Evolutionary conservation across 1,140 invertebrate genomes (phyloP), one percentile per base, ranked within the genome.

Genomic region (Penaeus indicus): DNA sequence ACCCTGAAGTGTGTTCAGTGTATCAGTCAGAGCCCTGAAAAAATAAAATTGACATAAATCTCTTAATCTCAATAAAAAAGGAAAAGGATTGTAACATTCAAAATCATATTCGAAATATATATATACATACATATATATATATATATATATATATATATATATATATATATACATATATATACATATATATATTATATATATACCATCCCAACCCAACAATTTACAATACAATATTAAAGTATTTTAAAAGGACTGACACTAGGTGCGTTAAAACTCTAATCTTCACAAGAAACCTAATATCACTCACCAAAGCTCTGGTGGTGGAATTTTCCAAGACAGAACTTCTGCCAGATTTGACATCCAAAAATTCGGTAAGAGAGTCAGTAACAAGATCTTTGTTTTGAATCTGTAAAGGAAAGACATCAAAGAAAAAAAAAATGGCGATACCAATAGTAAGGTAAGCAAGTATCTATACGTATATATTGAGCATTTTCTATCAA

Each of bases 1-100:
- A 13, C 86, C 86, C 69, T 88, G 86, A 1, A 88, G 64, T 13
- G 79, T 75, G 38, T 88, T 88, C 19, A 88, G 32, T 27, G 75
- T 42, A 77, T 88, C 86, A 8, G 86, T 88, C 7, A 75, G 27
- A 22, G 79, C 80, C 86, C 86, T 88, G 86, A 2, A 47, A 61
- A 47, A 75, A 5, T 10, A 19, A 0, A n/a, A n/a, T n/a, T n/a
- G n/a, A 13, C 21, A 27, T n/a, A 16, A 72, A 18, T 72, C 32
- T 32, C 32, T n/a, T 72, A 13, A 22, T 72, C 32, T 72, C 18
- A 13, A 22, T 69, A 13, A n/a, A n/a, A n/a, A n/a, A 22, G 16
- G 0, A 22, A 13, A 72, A 27, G 22, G 0, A 22, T 22, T 11
- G 8, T n/a, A 38, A 38, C 38, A 38, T 38, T 38, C 38, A 38